Base-by-base conservation (phyloP, 2,113 vertebrate genomes). In the Callionymus lyra region DNA sequence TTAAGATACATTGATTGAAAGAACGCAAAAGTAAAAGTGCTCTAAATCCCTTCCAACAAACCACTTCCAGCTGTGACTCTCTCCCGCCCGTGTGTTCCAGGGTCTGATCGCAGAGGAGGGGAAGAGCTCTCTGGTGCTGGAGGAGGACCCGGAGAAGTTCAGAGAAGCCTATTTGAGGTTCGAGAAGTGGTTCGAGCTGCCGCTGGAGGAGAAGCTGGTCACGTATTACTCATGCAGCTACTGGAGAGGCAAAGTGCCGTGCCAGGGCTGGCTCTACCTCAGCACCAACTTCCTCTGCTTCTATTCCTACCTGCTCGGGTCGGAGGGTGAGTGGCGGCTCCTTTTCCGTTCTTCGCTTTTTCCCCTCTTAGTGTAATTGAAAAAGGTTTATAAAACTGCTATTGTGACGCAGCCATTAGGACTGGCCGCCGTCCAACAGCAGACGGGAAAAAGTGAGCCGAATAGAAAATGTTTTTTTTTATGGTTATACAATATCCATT, bases 191-290 rank as follows among this genome's bases (percentile, higher is more conserved):
- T 97, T 99, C 77, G 89, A 87, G 12, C 85, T 99, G 48, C 90
- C 95, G 0, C 70, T 87, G 27, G 81, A 88, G 56, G 95, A 99
- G 68, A 97, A 98, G 73, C 80, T 99, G 76, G 90, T 99, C 53
- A 99, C 93, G 1, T 98, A 99, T 73, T 99, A 94, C 68, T 96
- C 94, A 0, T 99, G 95, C 81, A 98, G 92, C 79, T 99, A 97
- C 64, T 99, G 95, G 95, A 97, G 70, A 70, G 95, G 95, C 57
- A 89, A 91, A 42, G 88, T 99, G 31, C 95, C 94, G 10, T 96
- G 93, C 74, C 95, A 99, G 70, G 95, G 95, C 3, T 99, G 95
- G 95, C 87, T 99, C 9, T 99, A 99, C 76, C 92, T 99, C 54
- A 98, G 94, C 72, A 94, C 93, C 59, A 96, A 98, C 79, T 97